Percentiles rank a stretch among this genome's conserved stretches.
phyloP scores from a whole-genome alignment of 2,797 vertebrate genomes.

The Sparidentex hasta region DNA sequence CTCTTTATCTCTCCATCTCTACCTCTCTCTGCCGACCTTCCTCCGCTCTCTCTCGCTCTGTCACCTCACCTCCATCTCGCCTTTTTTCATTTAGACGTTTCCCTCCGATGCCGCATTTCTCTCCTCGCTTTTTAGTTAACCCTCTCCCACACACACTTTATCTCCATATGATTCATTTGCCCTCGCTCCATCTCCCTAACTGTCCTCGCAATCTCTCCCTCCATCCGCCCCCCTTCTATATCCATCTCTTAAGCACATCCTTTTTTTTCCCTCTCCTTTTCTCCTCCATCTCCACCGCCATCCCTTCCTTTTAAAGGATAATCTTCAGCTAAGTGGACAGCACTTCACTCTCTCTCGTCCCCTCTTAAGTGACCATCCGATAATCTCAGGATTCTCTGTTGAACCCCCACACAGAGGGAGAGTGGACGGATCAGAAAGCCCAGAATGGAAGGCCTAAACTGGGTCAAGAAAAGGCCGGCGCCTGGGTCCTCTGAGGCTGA shows the following conservation, averaged over 20 bases:
- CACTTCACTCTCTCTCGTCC: constrained; percentile 82
- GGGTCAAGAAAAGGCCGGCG: constrained; percentile 86
- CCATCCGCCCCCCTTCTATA: constrained; percentile 57
- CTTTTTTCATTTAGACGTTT: constrained; percentile 86
- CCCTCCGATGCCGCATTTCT: constrained; percentile 50
- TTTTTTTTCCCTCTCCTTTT: constrained; percentile 70
- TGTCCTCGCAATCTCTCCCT: constrained; percentile 68
- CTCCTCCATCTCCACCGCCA: constrained; percentile 63
- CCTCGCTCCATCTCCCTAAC: constrained; percentile 62
- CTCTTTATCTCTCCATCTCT: constrained; percentile 77
- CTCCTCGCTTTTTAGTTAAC: constrained; percentile 73
- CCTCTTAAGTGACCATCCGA: constrained; percentile 78
- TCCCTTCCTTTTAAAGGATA: constrained; percentile 91
- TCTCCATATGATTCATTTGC: constrained; percentile 74
- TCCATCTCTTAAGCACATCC: constrained; percentile 81
- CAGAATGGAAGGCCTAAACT: constrained; percentile 83
- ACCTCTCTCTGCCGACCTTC: constrained; percentile 58
- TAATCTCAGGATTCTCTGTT: constrained; percentile 79
- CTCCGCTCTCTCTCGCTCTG: constrained; percentile 51
- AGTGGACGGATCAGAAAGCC: constrained; percentile 49
- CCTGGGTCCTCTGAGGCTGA: constrained; percentile 71
- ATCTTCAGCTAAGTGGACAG: constrained; percentile 96
- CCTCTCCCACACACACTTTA: constrained; percentile 81
- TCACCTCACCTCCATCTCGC: constrained; percentile 72
- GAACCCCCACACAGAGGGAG: constrained; percentile 47